These are phyloP conservation scores for Apamea anceps DNA, from an alignment of 2,888 invertebrate species.

Conservation along the genomic window DNA sequence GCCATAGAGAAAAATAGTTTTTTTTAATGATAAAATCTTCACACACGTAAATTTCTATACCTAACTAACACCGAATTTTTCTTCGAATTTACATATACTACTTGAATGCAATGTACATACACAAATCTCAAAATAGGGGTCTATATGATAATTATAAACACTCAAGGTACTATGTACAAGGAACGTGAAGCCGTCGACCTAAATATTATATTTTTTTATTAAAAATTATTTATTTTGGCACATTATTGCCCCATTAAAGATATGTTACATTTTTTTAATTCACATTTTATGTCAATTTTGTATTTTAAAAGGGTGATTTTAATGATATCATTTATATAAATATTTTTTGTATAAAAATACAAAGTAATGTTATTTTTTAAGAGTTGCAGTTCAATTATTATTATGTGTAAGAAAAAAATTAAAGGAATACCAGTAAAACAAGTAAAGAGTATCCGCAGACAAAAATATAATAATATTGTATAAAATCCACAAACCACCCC, in stretches of 20 bases:
- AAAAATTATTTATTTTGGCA: constrained; percentile 58
- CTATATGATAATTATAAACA: constrained; percentile 51
- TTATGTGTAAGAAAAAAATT: not conserved
- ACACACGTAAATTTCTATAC: not conserved
- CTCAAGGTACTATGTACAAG: constrained; percentile 65
- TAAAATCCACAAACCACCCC: constrained; percentile 29
- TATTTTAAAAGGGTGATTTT: constrained; percentile 40
- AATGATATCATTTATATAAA: not conserved
- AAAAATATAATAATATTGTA: not conserved
- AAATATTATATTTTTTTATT: constrained; percentile 13
- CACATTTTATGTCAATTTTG: constrained; percentile 58
- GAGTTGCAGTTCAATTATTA: not conserved
- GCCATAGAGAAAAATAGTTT: not conserved
- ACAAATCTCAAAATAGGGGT: constrained; percentile 67
- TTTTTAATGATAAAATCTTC: not conserved
- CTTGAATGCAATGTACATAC: constrained; percentile 51
- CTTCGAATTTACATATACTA: constrained; percentile 27
- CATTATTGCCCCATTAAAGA: constrained; percentile 60
- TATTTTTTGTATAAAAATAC: constrained; percentile 19
- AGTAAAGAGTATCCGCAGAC: not conserved
- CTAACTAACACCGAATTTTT: constrained; percentile 21
- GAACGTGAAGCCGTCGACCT: constrained; percentile 57
- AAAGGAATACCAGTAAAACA: not conserved
- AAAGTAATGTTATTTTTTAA: constrained; percentile 4
- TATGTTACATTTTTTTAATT: constrained; percentile 65